Evolutionary conservation across 2,888 invertebrate genomes (phyloP).

Genomic region (Drosophila dives): DNA sequence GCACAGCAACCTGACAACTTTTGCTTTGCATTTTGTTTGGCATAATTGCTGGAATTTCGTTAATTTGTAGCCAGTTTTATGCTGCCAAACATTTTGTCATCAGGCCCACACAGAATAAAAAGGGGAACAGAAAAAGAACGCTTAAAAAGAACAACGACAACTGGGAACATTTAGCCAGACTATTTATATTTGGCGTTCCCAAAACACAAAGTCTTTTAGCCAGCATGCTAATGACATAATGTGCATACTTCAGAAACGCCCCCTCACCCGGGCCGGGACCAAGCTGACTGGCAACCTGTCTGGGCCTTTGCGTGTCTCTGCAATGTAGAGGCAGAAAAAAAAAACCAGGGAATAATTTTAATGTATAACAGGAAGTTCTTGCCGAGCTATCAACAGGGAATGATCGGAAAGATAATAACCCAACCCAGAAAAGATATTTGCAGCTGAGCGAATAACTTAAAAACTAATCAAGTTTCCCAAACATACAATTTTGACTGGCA

Average conservation of each 20-base stretch:
- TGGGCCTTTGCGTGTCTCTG: slow-evolving; percentile 70
- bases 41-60: slow-evolving; percentile 76
- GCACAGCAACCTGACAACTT: slow-evolving; percentile 25
- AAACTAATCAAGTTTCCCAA: not conserved
- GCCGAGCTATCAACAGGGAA: slow-evolving; percentile 8
- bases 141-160: slow-evolving; percentile 47
- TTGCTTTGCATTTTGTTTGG: slow-evolving; percentile 43
- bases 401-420: not conserved
- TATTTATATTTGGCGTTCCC: slow-evolving; percentile 31
- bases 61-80: slow-evolving; percentile 75
- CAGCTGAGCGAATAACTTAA: not conserved
- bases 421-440: not conserved
- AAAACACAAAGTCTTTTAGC: slow-evolving; percentile 59
- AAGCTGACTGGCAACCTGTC: slow-evolving; percentile 50
- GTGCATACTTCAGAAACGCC: slow-evolving; percentile 75
- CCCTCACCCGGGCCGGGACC: slow-evolving; percentile 23
- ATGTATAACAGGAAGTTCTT: not conserved
- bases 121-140: not conserved
- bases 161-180: slow-evolving; percentile 25
- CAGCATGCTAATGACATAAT: slow-evolving; percentile 82
- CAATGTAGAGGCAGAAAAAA: slow-evolving; percentile 31
- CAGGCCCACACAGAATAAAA: slow-evolving; percentile 17
- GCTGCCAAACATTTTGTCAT: slow-evolving; percentile 56
- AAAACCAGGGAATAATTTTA: slow-evolving; percentile 18
- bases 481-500: not conserved